Conservation (phyloP, 2,888 invertebrate genomes). For the Archaeoteleia sp. region DNA sequence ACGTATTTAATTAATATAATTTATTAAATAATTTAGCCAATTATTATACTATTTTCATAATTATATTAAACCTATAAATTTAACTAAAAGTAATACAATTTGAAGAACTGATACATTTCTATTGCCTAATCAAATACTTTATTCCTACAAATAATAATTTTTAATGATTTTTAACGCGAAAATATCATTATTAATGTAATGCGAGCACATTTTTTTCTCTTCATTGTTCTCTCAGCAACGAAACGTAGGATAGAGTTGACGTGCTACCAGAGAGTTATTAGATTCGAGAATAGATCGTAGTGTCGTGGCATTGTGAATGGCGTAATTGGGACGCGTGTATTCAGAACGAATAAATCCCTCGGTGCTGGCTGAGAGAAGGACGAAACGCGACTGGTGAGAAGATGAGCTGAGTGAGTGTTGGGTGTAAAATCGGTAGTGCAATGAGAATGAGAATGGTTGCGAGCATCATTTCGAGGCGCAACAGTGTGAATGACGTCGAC, state of each 20-base stretch:
- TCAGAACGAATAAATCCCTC: constrained; percentile 34
- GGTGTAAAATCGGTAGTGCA: constrained; percentile 28
- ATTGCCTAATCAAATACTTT: too few species aligned
- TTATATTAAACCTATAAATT: too few species aligned
- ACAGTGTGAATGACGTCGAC: constrained; percentile 25
- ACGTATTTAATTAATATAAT: too few species aligned
- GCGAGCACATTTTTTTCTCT: constrained; percentile 15
- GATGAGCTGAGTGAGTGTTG: constrained; percentile 22
- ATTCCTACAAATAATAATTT: too few species aligned
- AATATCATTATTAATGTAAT: too few species aligned
- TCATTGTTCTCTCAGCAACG: constrained; percentile 20
- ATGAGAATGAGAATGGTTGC: constrained; percentile 11
- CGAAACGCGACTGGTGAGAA: constrained; percentile 20
- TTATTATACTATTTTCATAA: too few species aligned
- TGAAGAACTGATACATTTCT: too few species aligned
- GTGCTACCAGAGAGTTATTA: constrained; percentile 22
- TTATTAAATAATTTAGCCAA: too few species aligned
- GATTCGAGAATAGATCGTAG: constrained; percentile 36
- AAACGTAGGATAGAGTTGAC: constrained; percentile 21
- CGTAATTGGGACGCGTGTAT: constrained; percentile 45
- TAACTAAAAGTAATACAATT: too few species aligned
- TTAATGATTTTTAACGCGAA: too few species aligned
- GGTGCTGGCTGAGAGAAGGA: constrained; percentile 13
- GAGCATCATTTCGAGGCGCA: constrained; percentile 28
- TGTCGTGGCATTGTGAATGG: constrained; percentile 46